Conservation (phyloP, 1,140 invertebrate genomes). For the Drosophila willistoni region DNA sequence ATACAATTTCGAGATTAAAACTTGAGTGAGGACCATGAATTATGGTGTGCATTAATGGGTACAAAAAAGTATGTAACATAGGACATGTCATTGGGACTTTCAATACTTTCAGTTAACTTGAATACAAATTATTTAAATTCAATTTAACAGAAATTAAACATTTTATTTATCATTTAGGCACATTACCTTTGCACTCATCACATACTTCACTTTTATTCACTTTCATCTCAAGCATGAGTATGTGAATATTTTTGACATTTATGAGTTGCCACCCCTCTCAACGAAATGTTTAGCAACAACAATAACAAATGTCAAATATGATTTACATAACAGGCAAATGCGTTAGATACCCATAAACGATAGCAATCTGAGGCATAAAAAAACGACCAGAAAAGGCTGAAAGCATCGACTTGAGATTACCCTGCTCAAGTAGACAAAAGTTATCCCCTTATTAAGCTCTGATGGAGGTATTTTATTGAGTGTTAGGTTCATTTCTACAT, state of each 20-base stretch:
- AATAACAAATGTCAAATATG: conserved; percentile 64
- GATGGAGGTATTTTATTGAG: too few species aligned
- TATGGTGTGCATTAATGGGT: conserved; percentile 69
- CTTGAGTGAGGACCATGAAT: conserved; percentile 56
- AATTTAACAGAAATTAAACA: conserved; percentile 30
- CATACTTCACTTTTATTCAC: conserved; percentile 51
- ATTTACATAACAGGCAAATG: conserved; percentile 55
- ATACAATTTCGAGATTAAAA: conserved; percentile 54
- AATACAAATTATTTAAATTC: not conserved
- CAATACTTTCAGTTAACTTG: not conserved
- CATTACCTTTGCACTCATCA: conserved; percentile 16
- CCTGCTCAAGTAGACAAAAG: not conserved
- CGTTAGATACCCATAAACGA: conserved; percentile 51
- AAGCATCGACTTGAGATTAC: not conserved
- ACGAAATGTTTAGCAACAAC: conserved; percentile 27
- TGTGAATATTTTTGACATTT: conserved; percentile 62
- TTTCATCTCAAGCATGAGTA: conserved; percentile 34
- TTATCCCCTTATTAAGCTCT: too few species aligned
- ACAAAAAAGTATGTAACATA: conserved; percentile 34
- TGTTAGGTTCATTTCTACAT: too few species aligned
- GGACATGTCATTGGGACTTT: not conserved
- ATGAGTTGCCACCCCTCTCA: conserved; percentile 41
- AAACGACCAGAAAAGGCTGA: not conserved
- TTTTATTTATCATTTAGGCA: not conserved
- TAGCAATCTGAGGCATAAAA: conserved; percentile 49